Evolutionary conservation across 2,797 vertebrate genomes (phyloP).

Genomic region (Sciurus carolinensis): DNA sequence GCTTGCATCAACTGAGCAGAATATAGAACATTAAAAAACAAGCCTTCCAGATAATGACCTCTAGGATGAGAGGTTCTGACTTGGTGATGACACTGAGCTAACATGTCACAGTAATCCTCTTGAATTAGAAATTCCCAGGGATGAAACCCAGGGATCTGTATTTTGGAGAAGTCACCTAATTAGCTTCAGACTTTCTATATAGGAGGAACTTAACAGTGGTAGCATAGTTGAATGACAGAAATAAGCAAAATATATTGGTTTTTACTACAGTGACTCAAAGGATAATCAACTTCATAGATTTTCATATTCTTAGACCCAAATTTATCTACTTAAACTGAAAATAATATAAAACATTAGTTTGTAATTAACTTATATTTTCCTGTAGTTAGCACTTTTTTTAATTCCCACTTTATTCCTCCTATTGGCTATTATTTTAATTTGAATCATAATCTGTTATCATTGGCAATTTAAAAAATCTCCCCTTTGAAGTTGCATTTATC

Average conservation of each 20-base stretch:
- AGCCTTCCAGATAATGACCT: not conserved
- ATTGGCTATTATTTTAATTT: slow-evolving; percentile 36
- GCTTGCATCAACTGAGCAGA: not conserved
- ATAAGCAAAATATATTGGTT: not conserved
- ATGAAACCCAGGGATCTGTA: not conserved
- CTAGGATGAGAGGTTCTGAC: not conserved
- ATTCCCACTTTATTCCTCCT: slow-evolving; percentile 16
- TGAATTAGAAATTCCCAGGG: slow-evolving; percentile 18
- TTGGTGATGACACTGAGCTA: not conserved
- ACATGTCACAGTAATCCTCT: not conserved
- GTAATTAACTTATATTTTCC: not conserved
- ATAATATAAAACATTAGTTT: slow-evolving; percentile 4
- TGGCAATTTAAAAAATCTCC: slow-evolving; percentile 13
- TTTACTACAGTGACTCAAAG: not conserved
- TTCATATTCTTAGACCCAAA: slow-evolving; percentile 47
- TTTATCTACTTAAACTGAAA: slow-evolving; percentile 38
- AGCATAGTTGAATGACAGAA: not conserved
- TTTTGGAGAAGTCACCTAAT: not conserved
- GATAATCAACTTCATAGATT: slow-evolving; percentile 24
- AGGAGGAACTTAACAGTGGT: not conserved
- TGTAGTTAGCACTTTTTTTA: slow-evolving; percentile 20
- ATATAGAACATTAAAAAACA: not conserved
- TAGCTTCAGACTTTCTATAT: slow-evolving; percentile 26
- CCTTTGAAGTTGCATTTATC: not conserved
- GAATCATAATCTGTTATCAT: not conserved